A percentile compares a stretch with the other conserved stretches of the same genome.
phyloP scores from a whole-genome alignment of 1,140 invertebrate species.

The Chlorops oryzae region DNA sequence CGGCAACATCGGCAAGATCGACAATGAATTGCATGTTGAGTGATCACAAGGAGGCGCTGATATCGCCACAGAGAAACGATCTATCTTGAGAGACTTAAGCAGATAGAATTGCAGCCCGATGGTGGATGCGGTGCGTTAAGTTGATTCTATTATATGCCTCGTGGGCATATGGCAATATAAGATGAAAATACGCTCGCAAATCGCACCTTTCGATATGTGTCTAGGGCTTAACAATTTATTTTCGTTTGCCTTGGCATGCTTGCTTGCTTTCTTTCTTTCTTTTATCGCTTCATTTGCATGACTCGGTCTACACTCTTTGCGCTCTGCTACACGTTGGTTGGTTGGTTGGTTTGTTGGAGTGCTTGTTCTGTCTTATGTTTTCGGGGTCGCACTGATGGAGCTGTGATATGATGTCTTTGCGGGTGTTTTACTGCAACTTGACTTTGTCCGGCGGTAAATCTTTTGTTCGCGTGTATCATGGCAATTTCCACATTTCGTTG shows the following conservation, averaged over 20 bases:
- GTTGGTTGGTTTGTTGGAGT: background rate
- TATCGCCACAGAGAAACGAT: too few relatives aligned
- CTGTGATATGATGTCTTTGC: background rate
- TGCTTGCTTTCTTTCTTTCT: too few relatives aligned
- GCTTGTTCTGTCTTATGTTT: background rate
- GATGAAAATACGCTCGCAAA: constrained; percentile 10
- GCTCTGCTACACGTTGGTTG: too few relatives aligned
- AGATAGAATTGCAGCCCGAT: too few relatives aligned
- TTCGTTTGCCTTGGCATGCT: too few relatives aligned
- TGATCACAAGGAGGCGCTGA: too few relatives aligned
- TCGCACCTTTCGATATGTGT: constrained; percentile 13
- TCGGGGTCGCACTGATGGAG: background rate
- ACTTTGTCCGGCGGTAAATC: constrained; percentile 10
- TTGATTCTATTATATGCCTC: too few relatives aligned
- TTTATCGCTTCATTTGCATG: constrained; percentile 22
- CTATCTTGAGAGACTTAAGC: too few relatives aligned
- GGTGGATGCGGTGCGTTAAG: too few relatives aligned
- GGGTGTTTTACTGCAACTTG: background rate
- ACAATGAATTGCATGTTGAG: too few relatives aligned
- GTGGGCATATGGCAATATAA: constrained; percentile 5
- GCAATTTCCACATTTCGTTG: constrained; percentile 13
- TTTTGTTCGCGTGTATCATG: constrained; percentile 16
- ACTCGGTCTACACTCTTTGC: background rate
- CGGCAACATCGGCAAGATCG: too few relatives aligned
- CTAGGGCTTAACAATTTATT: too few relatives aligned